Base-by-base conservation (phyloP, 2,888 invertebrate genomes). In the Bugulina stolonifera region DNA sequence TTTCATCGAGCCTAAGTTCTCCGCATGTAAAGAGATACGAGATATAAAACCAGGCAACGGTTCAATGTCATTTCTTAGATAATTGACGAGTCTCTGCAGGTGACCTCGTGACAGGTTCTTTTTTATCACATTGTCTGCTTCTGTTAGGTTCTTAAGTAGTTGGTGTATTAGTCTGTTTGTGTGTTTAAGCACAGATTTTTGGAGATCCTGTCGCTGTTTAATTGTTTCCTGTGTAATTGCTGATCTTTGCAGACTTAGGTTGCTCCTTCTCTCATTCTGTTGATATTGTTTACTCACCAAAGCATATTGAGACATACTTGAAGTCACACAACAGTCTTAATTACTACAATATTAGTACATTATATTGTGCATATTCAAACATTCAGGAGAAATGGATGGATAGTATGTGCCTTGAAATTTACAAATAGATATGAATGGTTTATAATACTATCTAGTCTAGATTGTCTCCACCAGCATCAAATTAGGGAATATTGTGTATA, bases 41-140 rank as follows among this genome's bases (percentile, higher is more conserved):
- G 22, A 25, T 22, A 64, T 32, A 34, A 64, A 64, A 14, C 64
- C 64, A 2, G 25, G 27, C n/a, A 64, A 64, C 1, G 64, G 64
- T n/a, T 64, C 25, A 34, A 64, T 64, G 32, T 64, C 64, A 34
- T 64, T 27, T 64, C 64, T 64, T 14, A 64, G 64, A 32, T 64
- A 64, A 32, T n/a, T 64, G 32, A 64, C 32, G 18, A 64, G 32
- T 27, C 64, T 64, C 32, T 64, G 25, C 18, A 64, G 32, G 32
- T 64, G 64, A 14, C 25, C 22, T 14, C 29, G 64, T 25, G 64
- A 64, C 32, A 64, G 32, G 14, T 34, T 64, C 64, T 64, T 64
- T 32, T 64, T 64, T 27, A 64, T 64, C 5, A 64, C 64, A 27
- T 64, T 64, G 64, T 64, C 64, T 34, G 64, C 64, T 64, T 64